Evolutionary conservation across 2,113 vertebrate species (phyloP).

Genomic region (Pampusana beccarii): DNA sequence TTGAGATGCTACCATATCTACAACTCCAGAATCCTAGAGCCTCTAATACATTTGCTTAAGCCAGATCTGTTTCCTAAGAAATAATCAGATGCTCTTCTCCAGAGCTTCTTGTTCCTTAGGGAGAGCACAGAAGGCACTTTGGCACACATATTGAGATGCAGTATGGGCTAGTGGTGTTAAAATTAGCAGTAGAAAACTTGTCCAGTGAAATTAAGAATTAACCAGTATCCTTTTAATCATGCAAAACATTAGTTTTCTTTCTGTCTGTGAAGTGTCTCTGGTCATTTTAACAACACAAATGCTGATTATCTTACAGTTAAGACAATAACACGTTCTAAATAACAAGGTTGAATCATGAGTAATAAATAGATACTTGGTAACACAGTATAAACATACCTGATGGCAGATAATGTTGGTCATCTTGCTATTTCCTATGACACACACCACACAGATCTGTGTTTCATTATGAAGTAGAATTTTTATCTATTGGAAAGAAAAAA

Average conservation of each 20-base stretch:
- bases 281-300: background rate
- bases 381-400: background rate
- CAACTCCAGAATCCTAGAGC: background rate
- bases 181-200: background rate
- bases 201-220: background rate
- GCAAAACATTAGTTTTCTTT: background rate
- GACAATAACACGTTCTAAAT: background rate
- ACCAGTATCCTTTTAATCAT: background rate
- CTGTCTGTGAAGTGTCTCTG: background rate
- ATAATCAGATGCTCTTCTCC: background rate
- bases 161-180: background rate
- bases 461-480: background rate
- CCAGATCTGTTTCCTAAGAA: background rate
- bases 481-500: background rate
- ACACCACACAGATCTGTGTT: background rate
- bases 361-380: background rate
- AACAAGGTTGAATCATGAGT: background rate
- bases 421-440: background rate
- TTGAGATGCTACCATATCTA: background rate
- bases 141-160: rapidly evolving
- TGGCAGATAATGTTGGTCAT: background rate
- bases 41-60: background rate
- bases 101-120: background rate
- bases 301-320: background rate
- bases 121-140: background rate